phyloP scores from a whole-genome alignment of 2,888 invertebrate species.

The Lasioglossum zephyrum region DNA sequence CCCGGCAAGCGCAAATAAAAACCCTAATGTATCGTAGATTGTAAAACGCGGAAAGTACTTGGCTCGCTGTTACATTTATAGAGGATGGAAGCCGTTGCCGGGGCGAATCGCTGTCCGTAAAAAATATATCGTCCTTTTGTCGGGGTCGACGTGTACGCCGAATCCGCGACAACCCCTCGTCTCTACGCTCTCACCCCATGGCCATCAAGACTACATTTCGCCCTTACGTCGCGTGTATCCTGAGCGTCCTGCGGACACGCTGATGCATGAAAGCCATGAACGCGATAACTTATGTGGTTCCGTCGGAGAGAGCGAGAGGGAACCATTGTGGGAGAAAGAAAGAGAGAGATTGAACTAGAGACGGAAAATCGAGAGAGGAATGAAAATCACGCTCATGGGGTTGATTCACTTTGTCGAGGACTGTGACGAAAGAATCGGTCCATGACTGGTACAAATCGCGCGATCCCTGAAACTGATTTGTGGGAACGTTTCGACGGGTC shows the following conservation, averaged over 20 bases:
- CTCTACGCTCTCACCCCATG: slow-evolving; percentile 49
- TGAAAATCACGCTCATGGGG: slow-evolving; percentile 37
- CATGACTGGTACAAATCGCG: not conserved
- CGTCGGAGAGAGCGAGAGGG: slow-evolving; percentile 38
- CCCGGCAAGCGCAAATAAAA: slow-evolving; percentile 7
- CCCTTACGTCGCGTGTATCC: slow-evolving; percentile 61
- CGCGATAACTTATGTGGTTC: slow-evolving; percentile 71
- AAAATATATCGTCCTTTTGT: slow-evolving; percentile 70
- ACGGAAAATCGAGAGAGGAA: slow-evolving; percentile 13
- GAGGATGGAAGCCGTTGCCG: slow-evolving; percentile 51
- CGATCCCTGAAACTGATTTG: not conserved
- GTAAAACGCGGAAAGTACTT: slow-evolving; percentile 53
- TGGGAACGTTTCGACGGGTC: not conserved
- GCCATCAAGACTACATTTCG: slow-evolving; percentile 65
- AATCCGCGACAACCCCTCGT: slow-evolving; percentile 61
- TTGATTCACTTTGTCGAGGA: not conserved
- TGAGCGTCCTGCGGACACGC: slow-evolving; percentile 62
- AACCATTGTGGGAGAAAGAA: not conserved
- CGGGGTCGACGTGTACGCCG: slow-evolving; percentile 50
- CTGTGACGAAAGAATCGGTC: slow-evolving; percentile 18
- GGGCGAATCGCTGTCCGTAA: slow-evolving; percentile 54
- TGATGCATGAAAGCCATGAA: slow-evolving; percentile 72
- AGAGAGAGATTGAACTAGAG: slow-evolving; percentile 19
- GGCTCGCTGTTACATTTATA: slow-evolving; percentile 55
- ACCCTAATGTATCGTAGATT: slow-evolving; percentile 32